These are phyloP conservation scores for Scaptodrosophila lebanonensis DNA, from an alignment of 1,140 invertebrate species.

Conservation along the genomic window DNA sequence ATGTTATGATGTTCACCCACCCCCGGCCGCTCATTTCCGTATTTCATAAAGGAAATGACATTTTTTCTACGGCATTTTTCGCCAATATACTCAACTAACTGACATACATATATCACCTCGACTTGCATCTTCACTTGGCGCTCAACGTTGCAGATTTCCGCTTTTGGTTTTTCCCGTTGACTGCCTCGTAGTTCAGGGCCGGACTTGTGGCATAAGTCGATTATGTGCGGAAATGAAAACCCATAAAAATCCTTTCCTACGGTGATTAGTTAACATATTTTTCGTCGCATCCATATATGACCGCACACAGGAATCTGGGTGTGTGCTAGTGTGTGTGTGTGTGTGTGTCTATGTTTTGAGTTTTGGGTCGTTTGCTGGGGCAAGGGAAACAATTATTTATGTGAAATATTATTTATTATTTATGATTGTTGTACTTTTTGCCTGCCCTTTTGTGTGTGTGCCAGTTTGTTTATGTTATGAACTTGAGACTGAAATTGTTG, in stretches of 20 bases:
- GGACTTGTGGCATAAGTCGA: conserved; percentile 54
- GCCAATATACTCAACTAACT: conserved; percentile 35
- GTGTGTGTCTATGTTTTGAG: background rate
- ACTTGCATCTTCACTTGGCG: conserved; percentile 20
- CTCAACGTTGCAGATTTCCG: conserved; percentile 72
- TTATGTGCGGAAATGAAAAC: conserved; percentile 76
- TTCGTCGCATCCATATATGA: no score
- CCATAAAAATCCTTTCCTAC: conserved; percentile 77
- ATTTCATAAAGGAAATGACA: conserved; percentile 62
- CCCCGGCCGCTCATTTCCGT: conserved; percentile 53
- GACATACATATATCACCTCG: conserved; percentile 66
- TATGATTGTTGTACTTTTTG: conserved; percentile 44
- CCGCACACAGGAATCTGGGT: conserved; percentile 20
- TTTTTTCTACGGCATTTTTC: conserved; percentile 56
- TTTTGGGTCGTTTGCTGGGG: background rate
- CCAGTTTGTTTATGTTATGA: conserved; percentile 11
- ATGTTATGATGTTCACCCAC: conserved; percentile 8
- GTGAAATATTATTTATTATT: conserved; percentile 76
- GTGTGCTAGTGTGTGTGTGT: background rate
- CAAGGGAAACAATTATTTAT: conserved; percentile 76
- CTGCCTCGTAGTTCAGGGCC: conserved; percentile 22
- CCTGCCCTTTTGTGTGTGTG: conserved; percentile 16
- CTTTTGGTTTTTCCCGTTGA: conserved; percentile 72
- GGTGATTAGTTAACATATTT: conserved; percentile 77
- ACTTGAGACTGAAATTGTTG: conserved; percentile 24